A percentile compares a stretch with the other conserved stretches of the same genome.
phyloP scores from a whole-genome alignment of 64 coral and sea anemone species.

The Montipora efflorescens region DNA sequence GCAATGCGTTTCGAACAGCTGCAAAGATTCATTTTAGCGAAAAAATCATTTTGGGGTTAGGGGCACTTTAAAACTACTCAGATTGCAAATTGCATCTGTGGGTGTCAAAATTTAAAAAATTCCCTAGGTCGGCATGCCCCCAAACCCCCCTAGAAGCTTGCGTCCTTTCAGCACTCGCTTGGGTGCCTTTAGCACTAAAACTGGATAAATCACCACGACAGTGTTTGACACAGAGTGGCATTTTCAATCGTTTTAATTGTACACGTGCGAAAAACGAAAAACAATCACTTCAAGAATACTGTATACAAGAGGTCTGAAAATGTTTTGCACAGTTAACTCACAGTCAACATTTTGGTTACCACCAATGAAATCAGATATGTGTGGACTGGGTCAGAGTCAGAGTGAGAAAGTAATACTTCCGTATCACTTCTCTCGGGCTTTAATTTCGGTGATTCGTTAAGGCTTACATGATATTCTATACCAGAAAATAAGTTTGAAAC shows the following conservation, averaged over 20 bases:
- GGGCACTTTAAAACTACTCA: neutral
- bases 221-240: too few species aligned
- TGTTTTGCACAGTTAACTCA: neutral
- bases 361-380: neutral
- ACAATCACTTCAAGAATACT: neutral
- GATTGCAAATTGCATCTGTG: neutral
- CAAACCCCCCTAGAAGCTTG: too few species aligned
- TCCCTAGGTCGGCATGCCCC: neutral
- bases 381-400: neutral
- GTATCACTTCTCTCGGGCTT: neutral
- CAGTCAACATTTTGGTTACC: neutral
- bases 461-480: neutral
- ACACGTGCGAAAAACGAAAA: neutral
- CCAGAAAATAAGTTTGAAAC: neutral
- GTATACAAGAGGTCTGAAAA: neutral
- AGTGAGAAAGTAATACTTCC: neutral
- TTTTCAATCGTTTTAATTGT: neutral
- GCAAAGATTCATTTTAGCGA: too few species aligned
- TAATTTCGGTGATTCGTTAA: neutral
- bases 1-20: too few species aligned
- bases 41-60: too few species aligned
- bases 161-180: too few species aligned
- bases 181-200: neutral
- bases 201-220: neutral
- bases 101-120: neutral